phyloP scores from a whole-genome alignment of 2,797 vertebrate species.

The Discoglossus pictus region DNA sequence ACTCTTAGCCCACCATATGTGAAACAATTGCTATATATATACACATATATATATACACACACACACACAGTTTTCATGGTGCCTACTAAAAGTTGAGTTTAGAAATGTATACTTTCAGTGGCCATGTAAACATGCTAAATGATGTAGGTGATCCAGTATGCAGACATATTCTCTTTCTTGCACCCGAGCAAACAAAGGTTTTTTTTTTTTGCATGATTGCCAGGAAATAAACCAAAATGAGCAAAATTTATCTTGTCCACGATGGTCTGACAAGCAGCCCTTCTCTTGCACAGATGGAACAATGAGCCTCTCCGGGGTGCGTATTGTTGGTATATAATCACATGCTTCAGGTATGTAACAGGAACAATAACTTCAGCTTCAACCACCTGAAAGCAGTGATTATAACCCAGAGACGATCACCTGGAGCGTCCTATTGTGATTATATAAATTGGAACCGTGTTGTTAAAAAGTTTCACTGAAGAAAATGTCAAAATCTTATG shows the following conservation, averaged over 20 bases:
- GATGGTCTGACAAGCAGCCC: constrained; percentile 52
- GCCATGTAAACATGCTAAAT: background rate
- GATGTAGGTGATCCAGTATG: constrained; percentile 59
- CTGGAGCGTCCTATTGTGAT: constrained; percentile 42
- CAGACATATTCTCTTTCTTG: constrained; percentile 55
- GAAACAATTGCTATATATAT: no score
- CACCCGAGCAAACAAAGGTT: constrained; percentile 62
- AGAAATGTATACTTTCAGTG: background rate
- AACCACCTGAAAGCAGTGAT: constrained; percentile 44
- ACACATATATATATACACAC: no score
- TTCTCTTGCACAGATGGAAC: constrained; percentile 51
- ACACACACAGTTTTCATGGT: no score
- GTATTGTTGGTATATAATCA: constrained; percentile 42
- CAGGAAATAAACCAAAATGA: constrained; percentile 61
- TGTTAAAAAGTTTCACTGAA: constrained; percentile 46
- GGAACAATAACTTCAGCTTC: constrained; percentile 41
- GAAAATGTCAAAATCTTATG: constrained; percentile 43
- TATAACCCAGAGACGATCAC: constrained; percentile 43
- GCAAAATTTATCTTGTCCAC: constrained; percentile 55
- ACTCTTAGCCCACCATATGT: no score
- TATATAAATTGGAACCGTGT: constrained; percentile 41
- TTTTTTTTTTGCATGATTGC: constrained; percentile 60
- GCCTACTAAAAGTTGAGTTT: no score
- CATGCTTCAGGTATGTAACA: constrained; percentile 38
- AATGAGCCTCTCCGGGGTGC: constrained; percentile 35